These are phyloP conservation scores for Hypselothyrea guttata DNA, from an alignment of 2,888 invertebrate genomes.

Conservation along the genomic window DNA sequence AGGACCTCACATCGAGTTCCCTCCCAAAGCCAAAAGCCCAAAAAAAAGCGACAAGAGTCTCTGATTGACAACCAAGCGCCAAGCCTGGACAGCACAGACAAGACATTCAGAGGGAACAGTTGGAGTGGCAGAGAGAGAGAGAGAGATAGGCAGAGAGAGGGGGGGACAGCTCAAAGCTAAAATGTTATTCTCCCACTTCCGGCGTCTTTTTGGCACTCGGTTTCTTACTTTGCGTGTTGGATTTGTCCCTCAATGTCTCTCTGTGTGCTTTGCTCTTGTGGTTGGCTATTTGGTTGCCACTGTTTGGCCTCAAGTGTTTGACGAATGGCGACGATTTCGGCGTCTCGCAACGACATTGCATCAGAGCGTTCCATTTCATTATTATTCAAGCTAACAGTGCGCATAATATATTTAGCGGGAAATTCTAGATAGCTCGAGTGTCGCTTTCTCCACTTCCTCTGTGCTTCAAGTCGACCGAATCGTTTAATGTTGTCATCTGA, in stretches of 20 bases:
- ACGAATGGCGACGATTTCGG: constrained; percentile 40
- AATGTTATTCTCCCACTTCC: constrained; percentile 60
- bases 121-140: background rate
- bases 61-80: constrained; percentile 68
- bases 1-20: constrained; percentile 29
- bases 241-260: constrained; percentile 15
- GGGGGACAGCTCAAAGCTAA: constrained; percentile 34
- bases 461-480: background rate
- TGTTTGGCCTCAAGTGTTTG: constrained; percentile 44
- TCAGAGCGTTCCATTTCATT: constrained; percentile 24
- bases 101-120: constrained; percentile 3
- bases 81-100: constrained; percentile 43
- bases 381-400: background rate
- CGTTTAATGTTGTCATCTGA: too few relatives aligned
- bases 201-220: constrained; percentile 20
- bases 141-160: background rate
- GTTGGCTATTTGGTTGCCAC: constrained; percentile 59
- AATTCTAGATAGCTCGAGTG: too few relatives aligned
- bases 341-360: background rate
- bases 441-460: too few relatives aligned
- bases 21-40: constrained; percentile 11
- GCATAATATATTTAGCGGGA: too few relatives aligned
- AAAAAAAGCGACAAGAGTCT: constrained; percentile 27
- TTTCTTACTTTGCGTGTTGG: constrained; percentile 11
- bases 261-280: constrained; percentile 57